Base-by-base conservation (phyloP, 2,888 invertebrate genomes). In the Drosophila sordidula region DNA sequence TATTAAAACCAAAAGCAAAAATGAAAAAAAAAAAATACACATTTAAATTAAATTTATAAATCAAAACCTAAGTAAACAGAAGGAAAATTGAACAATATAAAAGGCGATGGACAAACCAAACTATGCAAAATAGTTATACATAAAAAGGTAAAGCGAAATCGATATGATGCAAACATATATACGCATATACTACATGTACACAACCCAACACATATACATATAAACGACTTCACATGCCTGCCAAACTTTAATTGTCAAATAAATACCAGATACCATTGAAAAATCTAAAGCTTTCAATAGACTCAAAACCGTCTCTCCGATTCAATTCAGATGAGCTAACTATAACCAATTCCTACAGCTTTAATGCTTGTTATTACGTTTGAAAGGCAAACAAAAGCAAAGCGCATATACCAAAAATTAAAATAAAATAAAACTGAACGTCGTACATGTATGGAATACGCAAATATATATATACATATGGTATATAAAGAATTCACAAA, bases 11-110 rank as follows among this genome's bases (percentile, higher is more conserved):
- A 71, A 69, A 74, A 70, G 63, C 69, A 68, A 69, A 55, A 47
- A 75, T 67, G 25, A 58, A 50, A 54, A 42, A 63, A 73, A 36
- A 56, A 36, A 65, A 73, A 72, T 44, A 82, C 59, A 80, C 71
- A 84, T 70, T 79, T 72, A 75, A 82, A 81, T 81, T 78, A 87
- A 71, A 85, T 83, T 85, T 87, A 84, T 79, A 74, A 78, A 73
- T 73, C 74, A 75, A 75, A 70, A 65, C 73, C 69, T 64, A 73
- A 75, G 49, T 68, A 73, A 64, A 70, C 18, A 39, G 58, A 51
- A 64, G 78, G 51, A 75, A 77, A 77, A 78, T 73, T 75, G 78
- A 75, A 78, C 75, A 77, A 75, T 75, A 73, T 61, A 57, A 42
- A 25, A 26, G 62, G 62, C 47, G 74, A 59, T 50, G 77, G 72